Conservation (phyloP, 2,113 vertebrate genomes). For the Bambusicola thoracicus region DNA sequence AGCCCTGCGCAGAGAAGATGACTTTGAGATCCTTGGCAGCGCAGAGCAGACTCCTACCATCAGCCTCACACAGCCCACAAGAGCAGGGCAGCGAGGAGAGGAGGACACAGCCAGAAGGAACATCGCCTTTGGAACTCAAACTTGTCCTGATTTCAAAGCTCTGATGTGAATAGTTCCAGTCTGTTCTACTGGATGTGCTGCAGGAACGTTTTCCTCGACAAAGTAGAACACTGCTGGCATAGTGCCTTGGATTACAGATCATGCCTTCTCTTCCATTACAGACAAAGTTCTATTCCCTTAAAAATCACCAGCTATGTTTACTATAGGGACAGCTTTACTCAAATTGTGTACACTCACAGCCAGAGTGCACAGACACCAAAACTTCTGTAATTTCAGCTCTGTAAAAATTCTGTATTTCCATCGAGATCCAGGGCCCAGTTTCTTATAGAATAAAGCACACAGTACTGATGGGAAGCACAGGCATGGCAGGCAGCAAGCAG, state of each 20-base stretch:
- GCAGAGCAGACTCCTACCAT: background rate
- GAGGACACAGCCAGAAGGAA: background rate
- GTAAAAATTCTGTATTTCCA: background rate
- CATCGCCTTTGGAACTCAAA: background rate
- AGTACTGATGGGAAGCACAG: background rate
- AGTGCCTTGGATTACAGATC: background rate
- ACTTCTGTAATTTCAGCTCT: background rate
- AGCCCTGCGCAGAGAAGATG: background rate
- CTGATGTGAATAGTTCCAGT: background rate
- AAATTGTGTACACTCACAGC: background rate
- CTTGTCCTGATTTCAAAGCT: background rate
- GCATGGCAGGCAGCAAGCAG: background rate
- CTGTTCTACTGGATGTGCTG: background rate
- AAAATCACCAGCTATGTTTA: background rate
- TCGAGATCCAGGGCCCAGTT: background rate
- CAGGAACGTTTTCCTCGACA: background rate
- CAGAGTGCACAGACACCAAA: background rate
- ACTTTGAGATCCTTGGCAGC: background rate
- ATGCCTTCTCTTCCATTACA: background rate
- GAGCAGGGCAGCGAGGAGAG: background rate
- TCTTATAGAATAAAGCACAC: background rate
- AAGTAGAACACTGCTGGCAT: background rate
- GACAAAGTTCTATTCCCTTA: background rate
- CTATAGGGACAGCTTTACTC: background rate
- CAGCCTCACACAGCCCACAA: background rate